phyloP scores from a whole-genome alignment of 2,797 vertebrate genomes.

The Micrastur ruficollis region DNA sequence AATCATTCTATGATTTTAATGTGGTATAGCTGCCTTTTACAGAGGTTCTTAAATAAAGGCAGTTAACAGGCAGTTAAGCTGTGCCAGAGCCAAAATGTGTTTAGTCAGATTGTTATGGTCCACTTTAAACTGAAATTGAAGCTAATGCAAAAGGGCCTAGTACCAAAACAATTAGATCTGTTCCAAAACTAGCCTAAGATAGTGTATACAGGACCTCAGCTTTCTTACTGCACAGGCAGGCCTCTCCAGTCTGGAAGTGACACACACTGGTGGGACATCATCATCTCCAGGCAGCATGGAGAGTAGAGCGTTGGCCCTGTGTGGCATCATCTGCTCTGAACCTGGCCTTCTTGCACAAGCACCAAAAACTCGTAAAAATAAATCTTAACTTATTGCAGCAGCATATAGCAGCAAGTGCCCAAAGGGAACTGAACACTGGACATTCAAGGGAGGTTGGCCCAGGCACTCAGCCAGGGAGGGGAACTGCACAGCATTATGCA shows the following conservation, averaged over 20 bases:
- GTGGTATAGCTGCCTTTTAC: neutral
- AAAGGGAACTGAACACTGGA: neutral
- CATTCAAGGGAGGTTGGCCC: neutral
- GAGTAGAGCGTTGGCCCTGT: neutral
- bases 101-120: neutral
- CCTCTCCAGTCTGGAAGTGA: neutral
- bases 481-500: accelerated
- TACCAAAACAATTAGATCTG: neutral
- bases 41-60: neutral
- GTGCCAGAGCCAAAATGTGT: neutral
- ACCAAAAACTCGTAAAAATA: neutral
- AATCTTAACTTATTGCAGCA: neutral
- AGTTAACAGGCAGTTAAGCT: neutral
- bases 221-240: neutral
- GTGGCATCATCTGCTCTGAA: neutral
- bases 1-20: too few species aligned
- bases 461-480: neutral
- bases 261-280: neutral
- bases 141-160: neutral
- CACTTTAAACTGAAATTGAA: neutral
- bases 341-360: neutral
- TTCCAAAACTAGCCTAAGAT: neutral
- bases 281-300: neutral
- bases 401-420: neutral
- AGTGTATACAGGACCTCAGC: neutral